Percentiles rank a stretch among this genome's conserved stretches.
Conservation (phyloP, 1,140 invertebrate genomes). For the Aphis gossypii region DNA sequence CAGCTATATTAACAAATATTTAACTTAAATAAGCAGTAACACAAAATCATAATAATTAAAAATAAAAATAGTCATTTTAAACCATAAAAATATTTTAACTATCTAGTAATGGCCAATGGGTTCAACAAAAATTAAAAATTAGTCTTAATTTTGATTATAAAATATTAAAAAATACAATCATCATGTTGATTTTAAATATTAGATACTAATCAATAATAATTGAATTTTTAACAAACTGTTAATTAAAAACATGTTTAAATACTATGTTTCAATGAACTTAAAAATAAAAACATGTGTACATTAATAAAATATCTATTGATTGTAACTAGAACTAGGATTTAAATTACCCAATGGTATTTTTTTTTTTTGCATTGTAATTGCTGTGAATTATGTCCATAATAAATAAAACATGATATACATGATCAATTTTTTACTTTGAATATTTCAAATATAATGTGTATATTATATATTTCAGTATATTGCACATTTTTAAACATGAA, state of each 20-base stretch:
- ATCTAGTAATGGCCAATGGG: not conserved
- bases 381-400: too few species aligned
- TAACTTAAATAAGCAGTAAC: not conserved
- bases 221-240: not conserved
- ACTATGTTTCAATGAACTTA: not conserved
- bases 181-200: not conserved
- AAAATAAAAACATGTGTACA: not conserved
- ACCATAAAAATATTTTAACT: not conserved
- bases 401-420: too few species aligned
- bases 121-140: not conserved
- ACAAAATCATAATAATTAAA: not conserved
- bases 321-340: not conserved
- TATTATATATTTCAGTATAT: too few species aligned
- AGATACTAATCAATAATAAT: not conserved
- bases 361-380: too few species aligned
- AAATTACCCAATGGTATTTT: too few species aligned
- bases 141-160: not conserved
- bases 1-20: not conserved
- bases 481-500: too few species aligned
- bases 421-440: too few species aligned
- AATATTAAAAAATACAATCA: not conserved
- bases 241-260: not conserved
- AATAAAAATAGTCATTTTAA: not conserved
- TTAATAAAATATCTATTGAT: not conserved
- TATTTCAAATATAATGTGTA: too few species aligned